phyloP scores from a whole-genome alignment of 2,113 vertebrate genomes.

The Calyptommatus sinebrachiatus region DNA sequence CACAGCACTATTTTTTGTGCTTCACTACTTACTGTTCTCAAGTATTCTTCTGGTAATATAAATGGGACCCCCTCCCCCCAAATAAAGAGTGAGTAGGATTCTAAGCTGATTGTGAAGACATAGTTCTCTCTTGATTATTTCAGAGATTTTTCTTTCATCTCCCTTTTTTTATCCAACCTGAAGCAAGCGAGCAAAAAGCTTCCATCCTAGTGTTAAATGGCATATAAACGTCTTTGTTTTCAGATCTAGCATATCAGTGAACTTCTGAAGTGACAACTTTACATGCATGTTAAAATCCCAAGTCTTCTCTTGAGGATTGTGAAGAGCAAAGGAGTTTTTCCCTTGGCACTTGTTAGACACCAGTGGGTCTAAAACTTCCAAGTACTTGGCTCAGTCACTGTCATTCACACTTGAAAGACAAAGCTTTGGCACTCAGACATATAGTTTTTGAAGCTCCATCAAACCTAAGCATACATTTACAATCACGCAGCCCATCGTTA shows the following conservation, averaged over 20 bases:
- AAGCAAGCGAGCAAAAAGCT: neutral
- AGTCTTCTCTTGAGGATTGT: slow-evolving; percentile 14
- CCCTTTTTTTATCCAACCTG: accelerated
- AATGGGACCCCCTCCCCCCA: neutral
- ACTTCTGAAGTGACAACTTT: slow-evolving; percentile 9
- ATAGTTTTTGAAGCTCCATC: neutral
- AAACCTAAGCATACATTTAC: neutral
- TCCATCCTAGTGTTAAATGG: neutral
- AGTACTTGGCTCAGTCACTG: accelerated
- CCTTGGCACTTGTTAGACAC: neutral
- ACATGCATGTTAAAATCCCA: neutral
- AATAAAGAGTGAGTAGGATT: neutral
- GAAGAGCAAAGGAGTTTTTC: neutral
- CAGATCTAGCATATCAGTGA: neutral
- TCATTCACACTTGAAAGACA: neutral
- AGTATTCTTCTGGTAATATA: neutral
- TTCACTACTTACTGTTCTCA: neutral
- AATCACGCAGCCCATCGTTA: slow-evolving; percentile 8
- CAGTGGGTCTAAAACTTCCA: neutral
- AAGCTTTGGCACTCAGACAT: accelerated
- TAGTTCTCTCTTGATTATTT: neutral
- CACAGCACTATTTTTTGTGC: no score
- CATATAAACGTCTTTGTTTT: slow-evolving; percentile 25
- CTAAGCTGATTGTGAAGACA: neutral
- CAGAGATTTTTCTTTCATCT: neutral